Conservation (phyloP, 2,888 invertebrate genomes). For the Agapetus fuscipes region DNA sequence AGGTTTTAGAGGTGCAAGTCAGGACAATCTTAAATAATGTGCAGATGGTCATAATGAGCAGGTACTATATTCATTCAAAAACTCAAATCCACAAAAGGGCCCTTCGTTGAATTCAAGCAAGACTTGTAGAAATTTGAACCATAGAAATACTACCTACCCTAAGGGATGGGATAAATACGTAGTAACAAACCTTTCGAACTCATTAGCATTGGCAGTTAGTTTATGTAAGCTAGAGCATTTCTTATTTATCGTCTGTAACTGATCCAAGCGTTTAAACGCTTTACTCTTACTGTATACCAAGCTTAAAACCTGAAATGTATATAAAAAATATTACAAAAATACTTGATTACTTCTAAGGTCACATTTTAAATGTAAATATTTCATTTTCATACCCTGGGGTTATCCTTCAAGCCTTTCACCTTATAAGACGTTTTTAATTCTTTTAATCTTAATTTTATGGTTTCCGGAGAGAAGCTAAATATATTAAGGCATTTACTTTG, state of each 20-base stretch:
- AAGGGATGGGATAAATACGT: too few species aligned
- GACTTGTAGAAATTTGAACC: too few species aligned
- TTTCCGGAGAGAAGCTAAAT: slow-evolving; percentile 2
- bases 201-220: slow-evolving; percentile 32
- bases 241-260: slow-evolving; percentile 34
- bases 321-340: too few species aligned
- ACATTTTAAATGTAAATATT: too few species aligned
- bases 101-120: too few species aligned
- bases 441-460: slow-evolving; percentile 5
- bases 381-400: slow-evolving; percentile 5
- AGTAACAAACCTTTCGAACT: slow-evolving; percentile 41
- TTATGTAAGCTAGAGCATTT: slow-evolving; percentile 39
- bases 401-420: slow-evolving; percentile 4
- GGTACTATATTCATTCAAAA: too few species aligned
- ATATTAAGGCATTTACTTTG: slow-evolving; percentile 1
- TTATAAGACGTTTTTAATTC: slow-evolving; percentile 2
- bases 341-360: too few species aligned
- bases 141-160: too few species aligned
- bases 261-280: slow-evolving; percentile 32
- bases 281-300: slow-evolving; percentile 38
- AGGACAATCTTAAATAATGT: too few species aligned
- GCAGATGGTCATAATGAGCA: too few species aligned
- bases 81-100: too few species aligned
- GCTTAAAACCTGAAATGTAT: slow-evolving; percentile 35
- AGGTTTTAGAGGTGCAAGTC: too few species aligned